Percentiles rank a stretch among this genome's conserved stretches.
These are phyloP conservation scores for Labeo rohita DNA, from an alignment of 2,113 vertebrate genomes.

Conservation along the genomic window DNA sequence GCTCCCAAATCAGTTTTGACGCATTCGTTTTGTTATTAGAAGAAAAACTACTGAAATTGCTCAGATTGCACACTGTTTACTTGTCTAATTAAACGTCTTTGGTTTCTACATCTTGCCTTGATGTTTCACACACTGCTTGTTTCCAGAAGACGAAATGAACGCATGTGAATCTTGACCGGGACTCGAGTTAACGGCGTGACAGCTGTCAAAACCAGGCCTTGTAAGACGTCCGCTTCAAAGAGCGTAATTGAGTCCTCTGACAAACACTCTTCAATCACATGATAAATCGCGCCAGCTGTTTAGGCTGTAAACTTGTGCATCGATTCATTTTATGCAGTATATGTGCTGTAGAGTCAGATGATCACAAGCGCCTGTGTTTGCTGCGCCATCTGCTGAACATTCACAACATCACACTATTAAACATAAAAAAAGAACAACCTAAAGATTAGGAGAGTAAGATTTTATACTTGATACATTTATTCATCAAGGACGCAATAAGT, in stretches of 20 bases:
- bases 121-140: background rate
- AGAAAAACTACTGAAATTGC: background rate
- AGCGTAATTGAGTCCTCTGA: background rate
- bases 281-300: background rate
- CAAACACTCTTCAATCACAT: background rate
- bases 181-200: background rate
- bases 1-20: background rate
- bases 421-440: background rate
- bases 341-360: background rate
- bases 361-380: background rate
- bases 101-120: background rate
- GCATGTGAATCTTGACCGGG: background rate
- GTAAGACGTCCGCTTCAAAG: background rate
- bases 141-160: background rate
- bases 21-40: background rate
- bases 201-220: background rate
- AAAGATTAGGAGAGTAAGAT: background rate
- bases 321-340: background rate
- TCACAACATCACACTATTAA: background rate
- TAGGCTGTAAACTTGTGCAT: background rate
- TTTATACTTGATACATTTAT: background rate
- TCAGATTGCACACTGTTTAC: background rate
- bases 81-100: constrained; percentile 7
- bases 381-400: constrained; percentile 33
- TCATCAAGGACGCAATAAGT: background rate